Evolutionary conservation across 2,113 vertebrate species (phyloP).

Genomic region (Takifugu bimaculatus): DNA sequence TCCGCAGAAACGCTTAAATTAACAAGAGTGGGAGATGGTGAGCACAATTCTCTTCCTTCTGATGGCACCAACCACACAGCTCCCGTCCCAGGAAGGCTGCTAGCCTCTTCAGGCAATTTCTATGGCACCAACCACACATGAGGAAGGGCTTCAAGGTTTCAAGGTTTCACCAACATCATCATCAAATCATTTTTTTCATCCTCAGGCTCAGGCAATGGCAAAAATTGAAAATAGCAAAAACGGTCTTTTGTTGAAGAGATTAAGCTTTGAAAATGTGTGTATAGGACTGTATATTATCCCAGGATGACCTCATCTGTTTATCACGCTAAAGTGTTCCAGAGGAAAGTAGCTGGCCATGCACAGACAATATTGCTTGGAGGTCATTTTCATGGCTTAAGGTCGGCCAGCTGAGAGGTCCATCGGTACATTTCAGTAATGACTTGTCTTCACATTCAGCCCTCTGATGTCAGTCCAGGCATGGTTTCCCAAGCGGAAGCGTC

Average conservation of each 20-base stretch:
- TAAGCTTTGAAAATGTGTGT: constrained; percentile 57
- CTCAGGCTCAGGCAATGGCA: neutral
- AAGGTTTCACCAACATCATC: constrained; percentile 5
- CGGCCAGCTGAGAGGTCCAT: constrained; percentile 43
- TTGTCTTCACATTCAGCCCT: constrained; percentile 27
- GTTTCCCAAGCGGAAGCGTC: constrained; percentile 13
- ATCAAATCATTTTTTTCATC: neutral
- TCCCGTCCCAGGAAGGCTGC: neutral
- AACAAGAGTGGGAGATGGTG: constrained; percentile 1
- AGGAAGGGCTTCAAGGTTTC: constrained; percentile 7
- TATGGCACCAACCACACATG: constrained; percentile 26
- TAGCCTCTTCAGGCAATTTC: neutral
- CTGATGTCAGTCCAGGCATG: constrained; percentile 6
- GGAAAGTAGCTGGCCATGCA: constrained; percentile 49
- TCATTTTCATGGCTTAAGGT: constrained; percentile 58
- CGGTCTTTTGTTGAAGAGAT: constrained; percentile 28
- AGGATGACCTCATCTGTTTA: constrained; percentile 19
- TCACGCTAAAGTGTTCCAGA: constrained; percentile 20
- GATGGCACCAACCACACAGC: neutral
- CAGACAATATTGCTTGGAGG: constrained; percentile 67
- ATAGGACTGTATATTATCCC: constrained; percentile 39
- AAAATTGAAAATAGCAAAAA: constrained; percentile 18
- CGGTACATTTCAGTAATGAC: constrained; percentile 17
- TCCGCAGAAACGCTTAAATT: constrained; percentile 1
- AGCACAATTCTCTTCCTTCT: constrained; percentile 4